Base-by-base conservation (phyloP, 2,888 invertebrate genomes). In the Noctua comes region DNA sequence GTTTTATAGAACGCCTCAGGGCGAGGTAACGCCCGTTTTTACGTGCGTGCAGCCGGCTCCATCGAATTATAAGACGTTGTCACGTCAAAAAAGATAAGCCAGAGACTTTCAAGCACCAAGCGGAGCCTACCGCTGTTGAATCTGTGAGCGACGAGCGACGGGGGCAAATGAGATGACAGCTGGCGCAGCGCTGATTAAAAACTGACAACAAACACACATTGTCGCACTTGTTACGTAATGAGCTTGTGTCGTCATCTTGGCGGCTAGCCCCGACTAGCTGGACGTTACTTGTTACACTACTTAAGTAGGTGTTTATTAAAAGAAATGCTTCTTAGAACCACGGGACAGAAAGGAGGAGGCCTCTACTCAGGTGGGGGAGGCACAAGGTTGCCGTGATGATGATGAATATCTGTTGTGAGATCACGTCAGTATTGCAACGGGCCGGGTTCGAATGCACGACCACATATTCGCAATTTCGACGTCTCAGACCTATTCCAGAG, bases 91-190 rank as follows among this genome's bases (percentile, higher is more conserved):
- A 36, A 65, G 0, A 54, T 27, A 40, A 36, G 18, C 2, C 4
- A 40, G 24, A 24, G 13, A 21, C 11, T 24, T 18, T 24, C 13
- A 7, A 68, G 87, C 48, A 2, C 65, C 43, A 57, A 88, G 54
- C 10, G 84, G 88, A 88, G n/a, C 11, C 65, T 43, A 71, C 59
- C 54, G 51, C 43, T 65, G 76, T 73, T 59, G 65, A 79, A 69
- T 65, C 75, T 79, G 75, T 76, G 81, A 70, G 81, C 80, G 76
- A 48, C 65, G 82, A 68, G 62, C 40, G 81, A 48, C 79, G 80
- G 84, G 82, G 80, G 88, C 85, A 82, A 84, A 85, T 73, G 89
- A 85, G 88, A 89, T 87, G 90, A 89, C 89, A 86, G 86, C 87
- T 75, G 77, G 86, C 83, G 73, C 76, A 69, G 78, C 71, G 73